Evolutionary conservation across 2,888 invertebrate species (phyloP), one percentile per base, ranked within the genome.

Genomic region (Glaucopsyche alexis): DNA sequence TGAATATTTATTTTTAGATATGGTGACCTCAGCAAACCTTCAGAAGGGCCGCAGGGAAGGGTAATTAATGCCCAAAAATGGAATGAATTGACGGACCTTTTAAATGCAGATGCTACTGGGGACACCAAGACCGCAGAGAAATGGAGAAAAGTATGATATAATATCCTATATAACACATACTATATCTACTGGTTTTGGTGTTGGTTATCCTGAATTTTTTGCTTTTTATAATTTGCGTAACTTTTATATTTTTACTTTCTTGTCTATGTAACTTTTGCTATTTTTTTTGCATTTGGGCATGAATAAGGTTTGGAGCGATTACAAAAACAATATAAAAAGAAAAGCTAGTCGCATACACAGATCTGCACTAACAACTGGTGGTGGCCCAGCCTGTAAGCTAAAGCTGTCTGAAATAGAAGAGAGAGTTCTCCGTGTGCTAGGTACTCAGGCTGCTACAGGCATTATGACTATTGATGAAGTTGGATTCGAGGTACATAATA

Each of bases 121-220:
- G 69, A 69, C 45, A 69, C 13, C 13, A 69, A 69, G 45, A n/a
- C 69, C 38, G 47, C 45, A n/a, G 69, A 69, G 69, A 69, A 47
- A 42, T 47, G 69, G 69, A n/a, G 69, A 47, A 69, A 47, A 42
- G 45, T 45, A 52, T 69, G n/a, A 38, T 65, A 65, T 55, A 16
- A 55, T 55, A 55, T 55, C n/a, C n/a, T n/a, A n/a, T n/a, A n/a
- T n/a, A n/a, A n/a, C n/a, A n/a, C n/a, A n/a, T n/a, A n/a, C n/a
- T n/a, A n/a, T 55, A 16, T 55, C n/a, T 11, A 9, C 6, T 19
- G 19, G 55, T 55, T 55, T 2, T 42, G 42, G 42, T 42, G 42
- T 42, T 42, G 42, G 42, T 42, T 42, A 42, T n/a, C n/a, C n/a
- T n/a, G n/a, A n/a, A 42, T 42, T 42, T 6, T 42, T 42, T 42